Evolutionary conservation across 2,113 vertebrate genomes (phyloP), one percentile per base, ranked within the genome.

Genomic region (Illadopsis cleaveri): DNA sequence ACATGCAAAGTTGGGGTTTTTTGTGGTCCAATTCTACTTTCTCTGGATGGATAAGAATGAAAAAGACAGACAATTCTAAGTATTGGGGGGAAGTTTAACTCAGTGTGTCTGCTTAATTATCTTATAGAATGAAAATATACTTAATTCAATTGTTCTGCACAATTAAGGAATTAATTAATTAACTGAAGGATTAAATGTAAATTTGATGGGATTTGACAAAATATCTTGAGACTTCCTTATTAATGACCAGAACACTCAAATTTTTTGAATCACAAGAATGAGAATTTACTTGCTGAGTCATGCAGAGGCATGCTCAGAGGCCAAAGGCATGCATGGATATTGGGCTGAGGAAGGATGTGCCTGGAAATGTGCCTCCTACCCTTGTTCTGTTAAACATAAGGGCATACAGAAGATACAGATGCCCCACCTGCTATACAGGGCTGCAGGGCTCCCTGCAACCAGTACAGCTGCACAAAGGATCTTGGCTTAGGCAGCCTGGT

Each of bases 161-260:
- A 93, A 86, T 85, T 76, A 93, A 92, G 17, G 25, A 91, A 92
- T 71, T 40, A 70, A 91, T 69, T 79, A 54, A 88, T 90, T 94
- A 94, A 65, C 37, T 64, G 47, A 72, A 69, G 18, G 80, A 80
- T 69, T 85, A 73, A 85, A 96, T 82, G 86, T 50, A 71, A 79
- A 82, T 82, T 64, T 78, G 16, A 72, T 76, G 31, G 17, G 15
- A 82, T 95, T 91, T 91, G 80, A 72, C 81, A 87, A 76, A 94
- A 69, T 94, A 76, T 78, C 56, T 40, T 44, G 42, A 70, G 35
- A 71, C 40, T 79, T 89, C 23, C 19, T 87, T 27, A 69, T 79
- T 69, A 84, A 72, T 61, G 66, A 80, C 62, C 66, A 77, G 50
- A 85, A 45, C 42, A 35, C 7, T 77, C 14, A 33, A 33, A 4